Conservation (phyloP, 1,140 invertebrate species). For the Sitodiplosis mosellana region DNA sequence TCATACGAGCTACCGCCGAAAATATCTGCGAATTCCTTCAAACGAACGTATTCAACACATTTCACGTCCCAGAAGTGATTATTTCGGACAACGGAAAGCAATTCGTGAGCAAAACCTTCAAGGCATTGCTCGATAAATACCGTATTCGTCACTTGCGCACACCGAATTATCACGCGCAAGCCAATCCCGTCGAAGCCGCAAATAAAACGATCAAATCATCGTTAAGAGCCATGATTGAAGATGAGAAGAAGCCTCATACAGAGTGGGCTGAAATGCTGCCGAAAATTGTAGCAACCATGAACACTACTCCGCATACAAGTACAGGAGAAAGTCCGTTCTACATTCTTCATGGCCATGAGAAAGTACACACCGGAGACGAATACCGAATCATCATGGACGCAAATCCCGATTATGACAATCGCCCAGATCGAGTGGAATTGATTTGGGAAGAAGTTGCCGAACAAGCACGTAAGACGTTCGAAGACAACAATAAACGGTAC, state of each 20-base stretch:
- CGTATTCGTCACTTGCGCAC: conserved; percentile 7
- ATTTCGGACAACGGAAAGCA: conserved; percentile 12
- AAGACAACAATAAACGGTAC: too few species aligned
- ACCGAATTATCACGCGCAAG: conserved; percentile 5
- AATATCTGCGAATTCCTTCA: conserved; percentile 2
- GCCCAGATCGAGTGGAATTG: too few species aligned
- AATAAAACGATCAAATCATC: conserved; percentile 7
- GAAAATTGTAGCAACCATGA: conserved; percentile 4
- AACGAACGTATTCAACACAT: conserved; percentile 6
- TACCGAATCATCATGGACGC: too few species aligned
- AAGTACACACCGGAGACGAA: too few species aligned
- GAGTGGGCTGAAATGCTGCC: conserved; percentile 8
- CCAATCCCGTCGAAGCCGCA: conserved; percentile 7
- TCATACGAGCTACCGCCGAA: conserved; percentile 4
- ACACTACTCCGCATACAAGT: not conserved
- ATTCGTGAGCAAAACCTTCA: conserved; percentile 9
- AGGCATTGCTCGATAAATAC: conserved; percentile 5
- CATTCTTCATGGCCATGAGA: too few species aligned
- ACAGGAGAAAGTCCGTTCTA: too few species aligned
- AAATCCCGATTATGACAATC: too few species aligned
- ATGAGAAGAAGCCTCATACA: conserved; percentile 2
- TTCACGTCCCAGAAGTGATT: conserved; percentile 8
- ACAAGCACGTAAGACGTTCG: too few species aligned
- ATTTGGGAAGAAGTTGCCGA: too few species aligned
- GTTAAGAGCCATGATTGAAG: conserved; percentile 4